Evolutionary conservation across 1,140 invertebrate species (phyloP).

Genomic region (Drosophila kohkoa): DNA sequence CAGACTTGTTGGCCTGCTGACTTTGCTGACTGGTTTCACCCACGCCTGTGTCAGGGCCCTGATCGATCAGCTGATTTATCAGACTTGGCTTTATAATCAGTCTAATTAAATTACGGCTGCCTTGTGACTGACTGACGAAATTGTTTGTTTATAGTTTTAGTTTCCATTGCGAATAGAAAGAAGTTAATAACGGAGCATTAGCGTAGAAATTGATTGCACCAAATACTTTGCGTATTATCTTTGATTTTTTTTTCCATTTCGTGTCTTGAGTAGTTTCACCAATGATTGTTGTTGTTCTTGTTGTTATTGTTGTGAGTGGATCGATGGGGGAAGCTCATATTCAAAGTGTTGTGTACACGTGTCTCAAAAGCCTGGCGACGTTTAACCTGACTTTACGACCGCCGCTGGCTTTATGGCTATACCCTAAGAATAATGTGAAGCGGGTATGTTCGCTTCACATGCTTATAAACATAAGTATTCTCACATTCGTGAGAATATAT

Average conservation of each 20-base stretch:
- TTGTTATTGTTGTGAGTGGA: constrained; percentile 6
- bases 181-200: constrained; percentile 52
- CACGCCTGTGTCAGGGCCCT: constrained; percentile 29
- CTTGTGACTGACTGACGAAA: constrained; percentile 71
- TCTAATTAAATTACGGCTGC: constrained; percentile 74
- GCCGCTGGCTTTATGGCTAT: constrained; percentile 16
- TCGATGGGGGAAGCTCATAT: constrained; percentile 40
- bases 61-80: constrained; percentile 74
- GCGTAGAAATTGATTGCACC: constrained; percentile 69
- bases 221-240: constrained; percentile 53
- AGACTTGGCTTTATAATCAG: constrained; percentile 60
- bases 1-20: constrained; percentile 1
- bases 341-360: constrained; percentile 37
- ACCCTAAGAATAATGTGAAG: constrained; percentile 16
- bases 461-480: too few species aligned
- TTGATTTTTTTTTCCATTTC: constrained; percentile 47
- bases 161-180: constrained; percentile 9
- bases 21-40: constrained; percentile 46
- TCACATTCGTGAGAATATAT: too few species aligned
- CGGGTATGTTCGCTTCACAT: not conserved
- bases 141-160: constrained; percentile 63
- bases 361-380: constrained; percentile 32
- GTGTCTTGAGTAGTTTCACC: constrained; percentile 31
- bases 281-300: constrained; percentile 12
- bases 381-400: constrained; percentile 14